Evolutionary conservation across 2,888 invertebrate genomes (phyloP).

Genomic region (Lasioglossum calceatum): DNA sequence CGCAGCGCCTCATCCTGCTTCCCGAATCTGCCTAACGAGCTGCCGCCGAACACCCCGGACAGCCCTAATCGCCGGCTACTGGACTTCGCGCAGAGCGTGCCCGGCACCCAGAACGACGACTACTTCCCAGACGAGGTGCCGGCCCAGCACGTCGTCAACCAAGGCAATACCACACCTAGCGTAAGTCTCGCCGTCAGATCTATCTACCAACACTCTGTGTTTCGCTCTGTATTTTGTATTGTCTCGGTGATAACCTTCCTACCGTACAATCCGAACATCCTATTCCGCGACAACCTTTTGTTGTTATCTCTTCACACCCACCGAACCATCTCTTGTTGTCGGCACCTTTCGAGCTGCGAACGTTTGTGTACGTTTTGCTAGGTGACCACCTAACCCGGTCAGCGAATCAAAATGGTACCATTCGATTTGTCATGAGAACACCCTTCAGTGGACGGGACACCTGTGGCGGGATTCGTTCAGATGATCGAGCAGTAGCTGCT

Average conservation of each 20-base stretch:
- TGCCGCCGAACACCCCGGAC: slow-evolving; percentile 82
- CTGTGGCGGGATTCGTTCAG: neutral
- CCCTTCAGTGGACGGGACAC: neutral
- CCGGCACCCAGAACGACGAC: slow-evolving; percentile 81
- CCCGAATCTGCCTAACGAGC: slow-evolving; percentile 81
- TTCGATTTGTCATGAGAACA: slow-evolving; percentile 10
- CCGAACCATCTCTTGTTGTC: neutral
- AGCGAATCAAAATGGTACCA: neutral
- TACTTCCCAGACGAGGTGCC: slow-evolving; percentile 82
- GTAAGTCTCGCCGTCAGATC: slow-evolving; percentile 75
- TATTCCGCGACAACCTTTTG: neutral
- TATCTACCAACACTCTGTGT: neutral
- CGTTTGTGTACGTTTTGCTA: slow-evolving; percentile 7
- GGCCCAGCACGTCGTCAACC: slow-evolving; percentile 79
- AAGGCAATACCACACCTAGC: slow-evolving; percentile 82
- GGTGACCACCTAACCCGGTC: neutral
- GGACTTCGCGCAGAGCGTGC: slow-evolving; percentile 82
- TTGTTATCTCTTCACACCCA: neutral
- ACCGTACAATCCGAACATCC: neutral
- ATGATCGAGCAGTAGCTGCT: neutral
- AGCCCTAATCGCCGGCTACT: slow-evolving; percentile 82
- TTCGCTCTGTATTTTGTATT: neutral
- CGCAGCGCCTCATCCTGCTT: slow-evolving; percentile 85
- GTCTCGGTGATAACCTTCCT: neutral
- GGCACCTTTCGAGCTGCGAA: slow-evolving; percentile 6